Evolutionary conservation across 2,113 vertebrate species (phyloP).

Genomic region (Nyctereutes procyonoides): DNA sequence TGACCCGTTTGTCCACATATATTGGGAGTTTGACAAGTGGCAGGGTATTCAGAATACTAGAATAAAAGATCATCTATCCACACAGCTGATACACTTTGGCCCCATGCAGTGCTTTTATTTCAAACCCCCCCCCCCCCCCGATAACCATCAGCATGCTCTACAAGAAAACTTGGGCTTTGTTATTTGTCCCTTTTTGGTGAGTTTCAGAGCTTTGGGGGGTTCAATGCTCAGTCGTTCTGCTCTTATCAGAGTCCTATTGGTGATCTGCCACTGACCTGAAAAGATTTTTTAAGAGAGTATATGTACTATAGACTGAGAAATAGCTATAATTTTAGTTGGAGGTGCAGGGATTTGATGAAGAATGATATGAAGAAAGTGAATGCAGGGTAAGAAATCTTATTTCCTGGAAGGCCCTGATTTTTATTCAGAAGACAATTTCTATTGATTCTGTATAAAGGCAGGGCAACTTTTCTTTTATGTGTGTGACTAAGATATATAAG

Average conservation of each 20-base stretch:
- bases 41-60: background rate
- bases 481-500: background rate
- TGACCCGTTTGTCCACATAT: background rate
- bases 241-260: background rate
- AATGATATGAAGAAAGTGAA: slow-evolving; percentile 30
- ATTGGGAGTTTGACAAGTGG: background rate
- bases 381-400: background rate
- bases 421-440: slow-evolving; percentile 51
- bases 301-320: background rate
- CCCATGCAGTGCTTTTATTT: background rate
- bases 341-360: background rate
- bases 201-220: background rate
- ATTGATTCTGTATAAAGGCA: slow-evolving; percentile 60
- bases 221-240: background rate
- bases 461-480: background rate
- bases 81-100: background rate
- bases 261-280: background rate
- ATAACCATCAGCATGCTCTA: background rate
- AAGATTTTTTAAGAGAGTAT: background rate
- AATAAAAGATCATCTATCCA: background rate
- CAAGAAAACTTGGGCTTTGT: background rate
- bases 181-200: background rate
- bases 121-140: background rate
- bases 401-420: background rate
- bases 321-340: background rate